A percentile compares a stretch with the other conserved stretches of the same genome.
Evolutionary conservation across 2,888 invertebrate genomes (phyloP).

Genomic region (Vesta saturnalis): DNA sequence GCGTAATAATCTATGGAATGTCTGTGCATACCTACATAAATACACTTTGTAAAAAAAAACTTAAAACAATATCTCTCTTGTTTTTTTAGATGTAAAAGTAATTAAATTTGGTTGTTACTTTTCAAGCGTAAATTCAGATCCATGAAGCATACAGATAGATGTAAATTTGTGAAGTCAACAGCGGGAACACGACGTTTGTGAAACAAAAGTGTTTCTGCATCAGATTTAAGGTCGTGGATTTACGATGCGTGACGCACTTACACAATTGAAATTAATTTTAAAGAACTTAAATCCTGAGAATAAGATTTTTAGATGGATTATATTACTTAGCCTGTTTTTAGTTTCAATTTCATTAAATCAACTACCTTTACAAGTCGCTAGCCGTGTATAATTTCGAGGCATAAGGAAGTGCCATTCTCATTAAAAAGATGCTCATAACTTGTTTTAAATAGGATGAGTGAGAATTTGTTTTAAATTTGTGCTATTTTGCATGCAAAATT

Average conservation of each 20-base stretch:
- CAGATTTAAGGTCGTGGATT: constrained; percentile 42
- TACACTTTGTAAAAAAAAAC: too few species aligned
- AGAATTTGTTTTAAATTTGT: too few species aligned
- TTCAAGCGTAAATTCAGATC: constrained; percentile 43
- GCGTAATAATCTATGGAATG: not conserved
- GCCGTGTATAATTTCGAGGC: too few species aligned
- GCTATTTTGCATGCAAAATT: too few species aligned
- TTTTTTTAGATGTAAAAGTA: not conserved
- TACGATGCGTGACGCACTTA: constrained; percentile 40
- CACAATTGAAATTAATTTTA: constrained; percentile 27
- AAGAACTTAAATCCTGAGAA: constrained; percentile 19
- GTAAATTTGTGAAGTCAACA: constrained; percentile 50
- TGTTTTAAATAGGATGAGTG: too few species aligned
- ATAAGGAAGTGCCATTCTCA: too few species aligned
- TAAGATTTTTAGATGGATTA: constrained; percentile 10
- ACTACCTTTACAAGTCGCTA: too few species aligned
- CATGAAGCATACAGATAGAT: constrained; percentile 42
- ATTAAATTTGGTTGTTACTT: constrained; percentile 29
- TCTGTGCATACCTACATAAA: not conserved
- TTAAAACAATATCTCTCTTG: not conserved
- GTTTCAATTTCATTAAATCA: constrained; percentile 24
- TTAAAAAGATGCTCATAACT: too few species aligned
- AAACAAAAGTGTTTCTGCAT: constrained; percentile 34
- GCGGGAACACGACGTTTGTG: constrained; percentile 38
- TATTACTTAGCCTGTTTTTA: constrained; percentile 8